Conservation (phyloP, 2,888 invertebrate species). For the Gortyna flavago region DNA sequence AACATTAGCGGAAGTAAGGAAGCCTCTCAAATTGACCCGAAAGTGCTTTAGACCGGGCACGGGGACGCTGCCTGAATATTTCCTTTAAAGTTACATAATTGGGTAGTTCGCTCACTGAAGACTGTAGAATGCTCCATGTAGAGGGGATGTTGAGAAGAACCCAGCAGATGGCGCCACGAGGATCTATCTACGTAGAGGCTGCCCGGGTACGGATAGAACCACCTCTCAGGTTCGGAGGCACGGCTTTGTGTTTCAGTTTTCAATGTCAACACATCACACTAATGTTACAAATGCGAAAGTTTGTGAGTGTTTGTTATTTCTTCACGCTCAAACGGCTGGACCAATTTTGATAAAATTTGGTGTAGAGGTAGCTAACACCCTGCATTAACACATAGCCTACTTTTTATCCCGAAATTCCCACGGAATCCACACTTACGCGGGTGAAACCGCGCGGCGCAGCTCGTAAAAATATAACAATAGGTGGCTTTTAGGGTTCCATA, state of each 20-base stretch:
- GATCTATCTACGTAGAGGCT: not conserved
- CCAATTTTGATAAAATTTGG: too few species aligned
- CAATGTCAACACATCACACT: conserved; percentile 5
- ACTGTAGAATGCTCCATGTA: not conserved
- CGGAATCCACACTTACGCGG: too few species aligned
- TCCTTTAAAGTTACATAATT: conserved; percentile 33
- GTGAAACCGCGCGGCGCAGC: too few species aligned
- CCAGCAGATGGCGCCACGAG: conserved; percentile 34
- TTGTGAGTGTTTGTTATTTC: too few species aligned
- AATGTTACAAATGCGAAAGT: too few species aligned
- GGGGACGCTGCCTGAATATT: conserved; percentile 37
- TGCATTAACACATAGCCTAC: too few species aligned
- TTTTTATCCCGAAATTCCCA: too few species aligned
- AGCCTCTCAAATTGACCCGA: conserved; percentile 7
- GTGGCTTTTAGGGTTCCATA: too few species aligned
- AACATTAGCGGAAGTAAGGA: conserved; percentile 6
- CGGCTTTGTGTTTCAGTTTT: not conserved
- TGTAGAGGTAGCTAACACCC: too few species aligned
- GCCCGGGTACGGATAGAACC: not conserved
- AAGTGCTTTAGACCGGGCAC: conserved; percentile 23
- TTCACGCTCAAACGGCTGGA: too few species aligned
- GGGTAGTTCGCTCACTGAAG: conserved; percentile 19
- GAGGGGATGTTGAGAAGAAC: conserved; percentile 4
- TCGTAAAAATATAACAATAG: not conserved
- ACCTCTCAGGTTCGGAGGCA: not conserved